phyloP scores from a whole-genome alignment of 37 sponge, comb jelly and placozoan species.

The Chondrosia reniformis region DNA sequence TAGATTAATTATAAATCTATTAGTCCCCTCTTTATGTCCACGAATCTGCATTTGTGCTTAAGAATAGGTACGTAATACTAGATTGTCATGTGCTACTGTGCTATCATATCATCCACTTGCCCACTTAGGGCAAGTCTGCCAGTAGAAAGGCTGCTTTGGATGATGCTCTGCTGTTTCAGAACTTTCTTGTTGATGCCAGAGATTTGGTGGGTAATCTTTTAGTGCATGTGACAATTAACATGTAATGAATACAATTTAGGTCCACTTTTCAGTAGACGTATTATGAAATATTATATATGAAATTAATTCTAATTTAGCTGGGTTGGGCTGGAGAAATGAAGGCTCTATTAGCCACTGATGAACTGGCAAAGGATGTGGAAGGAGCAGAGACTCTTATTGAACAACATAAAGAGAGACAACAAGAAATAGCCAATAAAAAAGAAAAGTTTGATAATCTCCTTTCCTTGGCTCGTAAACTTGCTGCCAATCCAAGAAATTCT shows the following conservation, averaged over 20 bases:
- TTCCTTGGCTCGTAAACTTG: constrained; percentile 36
- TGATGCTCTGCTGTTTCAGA: constrained; percentile 67
- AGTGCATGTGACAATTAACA: neutral
- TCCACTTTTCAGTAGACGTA: neutral
- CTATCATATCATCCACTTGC: neutral
- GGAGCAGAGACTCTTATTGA: constrained; percentile 72
- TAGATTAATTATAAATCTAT: too few species aligned
- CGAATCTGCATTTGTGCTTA: neutral
- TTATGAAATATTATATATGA: too few species aligned
- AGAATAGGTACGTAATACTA: too few species aligned
- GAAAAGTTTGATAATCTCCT: constrained; percentile 71
- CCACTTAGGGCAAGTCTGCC: constrained; percentile 51
- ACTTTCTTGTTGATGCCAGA: constrained; percentile 75
- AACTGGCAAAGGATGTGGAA: constrained; percentile 73
- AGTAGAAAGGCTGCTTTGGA: constrained; percentile 55
- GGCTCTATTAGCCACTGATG: constrained; percentile 62
- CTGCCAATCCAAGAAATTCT: constrained; percentile 7
- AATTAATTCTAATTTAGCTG: constrained; percentile 34
- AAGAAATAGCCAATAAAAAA: constrained; percentile 66
- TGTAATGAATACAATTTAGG: neutral
- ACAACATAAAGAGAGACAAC: constrained; percentile 64
- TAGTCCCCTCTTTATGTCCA: constrained; percentile 1
- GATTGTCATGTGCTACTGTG: constrained; percentile 16
- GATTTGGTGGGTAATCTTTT: constrained; percentile 57
- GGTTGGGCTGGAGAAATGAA: constrained; percentile 73